Evolutionary conservation across 1,140 invertebrate species (phyloP).

Genomic region (Drosophila nikananu): DNA sequence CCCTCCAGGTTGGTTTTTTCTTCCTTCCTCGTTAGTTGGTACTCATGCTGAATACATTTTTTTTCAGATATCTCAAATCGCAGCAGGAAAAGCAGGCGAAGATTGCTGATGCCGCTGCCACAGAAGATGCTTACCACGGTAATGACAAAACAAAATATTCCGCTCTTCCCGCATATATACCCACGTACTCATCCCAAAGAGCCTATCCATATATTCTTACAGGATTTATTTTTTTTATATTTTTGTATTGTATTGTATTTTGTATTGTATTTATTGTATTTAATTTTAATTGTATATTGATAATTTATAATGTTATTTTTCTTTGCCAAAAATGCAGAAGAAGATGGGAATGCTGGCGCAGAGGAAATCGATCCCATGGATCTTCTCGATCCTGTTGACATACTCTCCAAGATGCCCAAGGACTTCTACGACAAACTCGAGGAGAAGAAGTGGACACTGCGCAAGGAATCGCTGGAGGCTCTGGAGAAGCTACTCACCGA

Average conservation of each 20-base stretch:
- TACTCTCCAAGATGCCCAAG: slow-evolving; percentile 96
- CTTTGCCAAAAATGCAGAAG: slow-evolving; percentile 49
- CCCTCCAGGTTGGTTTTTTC: slow-evolving; percentile 86
- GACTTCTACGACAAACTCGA: slow-evolving; percentile 98
- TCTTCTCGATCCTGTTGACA: slow-evolving; percentile 95
- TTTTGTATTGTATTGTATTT: too few species aligned
- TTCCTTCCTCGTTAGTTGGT: not conserved
- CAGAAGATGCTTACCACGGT: slow-evolving; percentile 86
- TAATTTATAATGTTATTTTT: not conserved
- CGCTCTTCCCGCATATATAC: not conserved
- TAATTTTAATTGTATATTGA: not conserved
- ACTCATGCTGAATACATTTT: not conserved
- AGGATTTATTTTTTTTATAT: not conserved
- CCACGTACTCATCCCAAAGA: not conserved
- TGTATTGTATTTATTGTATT: too few species aligned
- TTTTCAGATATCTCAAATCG: slow-evolving; percentile 92
- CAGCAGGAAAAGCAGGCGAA: slow-evolving; percentile 93
- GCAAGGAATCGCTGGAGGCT: slow-evolving; percentile 95
- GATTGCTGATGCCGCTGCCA: slow-evolving; percentile 87
- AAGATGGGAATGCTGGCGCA: slow-evolving; percentile 87
- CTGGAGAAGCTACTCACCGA: slow-evolving; percentile 92
- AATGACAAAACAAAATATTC: slow-evolving; percentile 21
- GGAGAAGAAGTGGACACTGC: slow-evolving; percentile 98
- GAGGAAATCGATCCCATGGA: slow-evolving; percentile 96
- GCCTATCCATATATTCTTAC: not conserved